Conservation (phyloP, 2,797 vertebrate species). For the Tapirus indicus region DNA sequence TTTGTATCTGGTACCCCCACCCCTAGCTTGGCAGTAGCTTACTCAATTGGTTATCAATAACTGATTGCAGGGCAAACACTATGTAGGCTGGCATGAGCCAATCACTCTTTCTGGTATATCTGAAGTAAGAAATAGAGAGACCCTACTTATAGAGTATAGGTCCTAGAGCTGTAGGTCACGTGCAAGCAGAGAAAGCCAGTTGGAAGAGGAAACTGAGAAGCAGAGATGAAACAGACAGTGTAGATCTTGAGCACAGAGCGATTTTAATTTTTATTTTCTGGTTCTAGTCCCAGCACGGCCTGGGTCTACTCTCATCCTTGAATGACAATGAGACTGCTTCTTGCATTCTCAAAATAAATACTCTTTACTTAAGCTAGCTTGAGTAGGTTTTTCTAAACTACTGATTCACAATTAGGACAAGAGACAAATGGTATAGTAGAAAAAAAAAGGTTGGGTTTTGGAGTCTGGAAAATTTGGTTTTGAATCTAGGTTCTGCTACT, state of each 20-base stretch:
- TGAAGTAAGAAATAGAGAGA: conserved; percentile 16
- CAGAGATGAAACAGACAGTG: neutral
- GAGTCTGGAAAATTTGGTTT: conserved; percentile 17
- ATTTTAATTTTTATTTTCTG: conserved; percentile 51
- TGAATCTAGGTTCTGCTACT: neutral
- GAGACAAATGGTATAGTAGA: conserved; percentile 1
- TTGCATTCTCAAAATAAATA: conserved; percentile 54
- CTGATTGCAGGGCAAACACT: neutral
- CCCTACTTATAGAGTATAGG: neutral
- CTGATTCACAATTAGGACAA: conserved; percentile 10
- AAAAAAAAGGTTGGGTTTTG: conserved; percentile 24
- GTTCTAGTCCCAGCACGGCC: neutral
- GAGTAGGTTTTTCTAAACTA: conserved; percentile 14
- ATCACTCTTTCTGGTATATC: neutral
- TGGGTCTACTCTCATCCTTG: neutral
- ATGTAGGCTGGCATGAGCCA: neutral
- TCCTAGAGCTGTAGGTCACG: neutral
- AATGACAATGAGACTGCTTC: conserved; percentile 1
- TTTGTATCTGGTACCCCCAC: neutral
- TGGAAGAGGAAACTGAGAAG: neutral
- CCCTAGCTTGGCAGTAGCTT: neutral
- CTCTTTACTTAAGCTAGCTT: neutral
- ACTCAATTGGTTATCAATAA: neutral
- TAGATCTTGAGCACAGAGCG: neutral
- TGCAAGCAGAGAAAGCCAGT: neutral